A percentile compares a stretch with the other conserved stretches of the same genome.
These are phyloP conservation scores for Cloeon dipterum DNA, from an alignment of 2,888 invertebrate genomes.

Conservation along the genomic window DNA sequence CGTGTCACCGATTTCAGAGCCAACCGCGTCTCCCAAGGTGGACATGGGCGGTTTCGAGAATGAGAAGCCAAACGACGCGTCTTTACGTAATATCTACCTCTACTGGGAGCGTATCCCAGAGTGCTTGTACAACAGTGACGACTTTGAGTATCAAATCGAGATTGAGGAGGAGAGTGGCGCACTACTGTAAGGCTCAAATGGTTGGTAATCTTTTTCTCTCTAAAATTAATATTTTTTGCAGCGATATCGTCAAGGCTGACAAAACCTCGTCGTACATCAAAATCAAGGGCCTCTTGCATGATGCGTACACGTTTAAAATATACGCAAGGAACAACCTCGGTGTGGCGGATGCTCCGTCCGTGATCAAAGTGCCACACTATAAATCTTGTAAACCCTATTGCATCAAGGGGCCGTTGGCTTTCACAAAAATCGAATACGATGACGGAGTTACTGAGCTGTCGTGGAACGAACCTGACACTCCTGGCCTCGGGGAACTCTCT, in stretches of 20 bases:
- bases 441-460: slow-evolving; percentile 48
- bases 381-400: slow-evolving; percentile 41
- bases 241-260: slow-evolving; percentile 20
- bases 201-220: slow-evolving; percentile 9
- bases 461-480: slow-evolving; percentile 52
- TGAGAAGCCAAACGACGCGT: slow-evolving; percentile 18
- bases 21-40: slow-evolving; percentile 41
- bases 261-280: slow-evolving; percentile 26
- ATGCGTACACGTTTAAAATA: slow-evolving; percentile 28
- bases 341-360: slow-evolving; percentile 27
- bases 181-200: slow-evolving; percentile 12
- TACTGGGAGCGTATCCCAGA: slow-evolving; percentile 58
- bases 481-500: slow-evolving; percentile 31
- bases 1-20: no score
- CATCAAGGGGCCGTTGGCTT: slow-evolving; percentile 31
- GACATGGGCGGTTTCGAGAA: slow-evolving; percentile 50
- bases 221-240: slow-evolving; percentile 11
- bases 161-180: slow-evolving; percentile 19
- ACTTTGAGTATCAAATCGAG: slow-evolving; percentile 44
- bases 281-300: slow-evolving; percentile 24
- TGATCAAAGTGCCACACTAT: slow-evolving; percentile 36
- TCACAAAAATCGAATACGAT: slow-evolving; percentile 48
- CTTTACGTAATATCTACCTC: slow-evolving; percentile 35
- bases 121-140: slow-evolving; percentile 44
- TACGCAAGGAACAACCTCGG: slow-evolving; percentile 37